phyloP scores from a whole-genome alignment of 2,888 invertebrate genomes.

The Drosophila suboccidentalis region DNA sequence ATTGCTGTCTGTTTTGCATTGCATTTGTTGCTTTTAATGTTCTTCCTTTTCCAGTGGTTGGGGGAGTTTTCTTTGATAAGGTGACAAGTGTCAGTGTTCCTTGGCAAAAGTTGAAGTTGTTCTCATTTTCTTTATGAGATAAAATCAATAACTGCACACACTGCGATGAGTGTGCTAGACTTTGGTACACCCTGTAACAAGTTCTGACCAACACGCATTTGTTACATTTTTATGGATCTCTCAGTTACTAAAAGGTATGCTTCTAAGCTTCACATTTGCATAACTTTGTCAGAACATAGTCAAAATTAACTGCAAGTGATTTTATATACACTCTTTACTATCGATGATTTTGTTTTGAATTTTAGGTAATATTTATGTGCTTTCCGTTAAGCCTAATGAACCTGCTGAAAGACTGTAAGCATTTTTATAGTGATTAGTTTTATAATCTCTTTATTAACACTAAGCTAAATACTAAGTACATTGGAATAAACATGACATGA shows the following conservation, averaged over 20 bases:
- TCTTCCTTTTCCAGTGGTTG: not conserved
- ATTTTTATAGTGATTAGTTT: no score
- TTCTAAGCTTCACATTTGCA: not conserved
- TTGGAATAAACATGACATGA: no score
- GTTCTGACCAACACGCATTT: not conserved
- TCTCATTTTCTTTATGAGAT: not conserved
- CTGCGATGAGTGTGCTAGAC: not conserved
- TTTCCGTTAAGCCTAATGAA: no score
- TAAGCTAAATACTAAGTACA: no score
- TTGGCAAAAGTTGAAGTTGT: not conserved
- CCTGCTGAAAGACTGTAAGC: no score
- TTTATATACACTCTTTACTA: no score
- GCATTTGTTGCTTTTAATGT: slow-evolving; percentile 51
- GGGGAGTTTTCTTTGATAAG: not conserved
- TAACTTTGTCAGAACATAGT: not conserved
- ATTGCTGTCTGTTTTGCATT: slow-evolving; percentile 64
- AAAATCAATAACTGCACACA: not conserved
- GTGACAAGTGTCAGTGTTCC: slow-evolving; percentile 23
- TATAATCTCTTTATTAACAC: no score
- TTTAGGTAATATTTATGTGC: no score
- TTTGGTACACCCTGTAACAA: not conserved
- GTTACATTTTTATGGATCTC: no score
- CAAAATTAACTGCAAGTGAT: no score
- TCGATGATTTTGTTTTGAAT: no score
- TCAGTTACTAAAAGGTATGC: no score